Evolutionary conservation across 2,113 vertebrate species (phyloP), one percentile per base, ranked within the genome.

Genomic region (Paradisaea rubra): DNA sequence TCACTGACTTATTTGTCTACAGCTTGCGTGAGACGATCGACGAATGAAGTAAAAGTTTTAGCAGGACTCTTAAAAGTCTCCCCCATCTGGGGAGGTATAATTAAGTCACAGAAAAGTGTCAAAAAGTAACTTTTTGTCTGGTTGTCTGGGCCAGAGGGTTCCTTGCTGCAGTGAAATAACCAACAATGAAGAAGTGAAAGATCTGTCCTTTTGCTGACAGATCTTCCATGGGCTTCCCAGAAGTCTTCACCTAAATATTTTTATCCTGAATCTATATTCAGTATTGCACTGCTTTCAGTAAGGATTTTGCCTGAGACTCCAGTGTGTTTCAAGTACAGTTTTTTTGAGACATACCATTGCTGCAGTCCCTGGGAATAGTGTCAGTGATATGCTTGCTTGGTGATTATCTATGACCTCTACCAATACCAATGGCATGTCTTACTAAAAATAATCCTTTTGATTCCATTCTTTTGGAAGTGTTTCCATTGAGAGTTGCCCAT

Each of bases 331-430:
- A 31, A 64, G 42, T 6, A 14, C 33, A 47, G 13, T 20, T 89
- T 73, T 91, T 91, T 79, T 74, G 60, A 63, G 30, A 74, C 53
- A 35, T 27, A 39, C 11, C 21, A 21, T 53, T 60, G 66, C 70
- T 79, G 30, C 13, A 81, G 1, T 68, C 39, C 25, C 25, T 66
- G 60, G 68, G 85, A 91, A 64, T 7, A 39, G 22, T 42, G 57
- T 49, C 47, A 68, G 39, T 64, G 33, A 0, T 33, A 6, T 79
- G 15, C 63, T 61, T 63, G 15, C 33, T 91, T 5, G 4, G 50
- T 86, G 86, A 53, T 93, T 94, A 45, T 91, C 45, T 80, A 9
- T 83, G 90, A 86, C 85, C 88, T 95, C 81, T 86, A 77, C 53
- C 57, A 85, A 72, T 49, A 49, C 3, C 37, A 79, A 39, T 88